Conservation (phyloP, 2,888 invertebrate species). For the Trichopoda pennipes region DNA sequence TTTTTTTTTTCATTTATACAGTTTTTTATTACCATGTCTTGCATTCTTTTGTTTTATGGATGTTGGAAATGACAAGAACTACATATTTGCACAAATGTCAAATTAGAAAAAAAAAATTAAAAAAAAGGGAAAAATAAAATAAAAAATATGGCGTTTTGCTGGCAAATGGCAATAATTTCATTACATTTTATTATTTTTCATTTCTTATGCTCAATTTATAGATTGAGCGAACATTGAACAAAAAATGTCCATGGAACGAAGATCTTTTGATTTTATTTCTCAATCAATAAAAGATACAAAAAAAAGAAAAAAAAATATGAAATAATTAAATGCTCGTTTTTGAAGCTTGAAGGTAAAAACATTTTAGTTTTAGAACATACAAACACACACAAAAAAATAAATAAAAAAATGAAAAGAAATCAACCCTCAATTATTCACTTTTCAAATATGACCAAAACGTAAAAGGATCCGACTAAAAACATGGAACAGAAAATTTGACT, state of each 20-base stretch:
- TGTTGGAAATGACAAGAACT: conserved; percentile 22
- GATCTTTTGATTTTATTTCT: conserved; percentile 34
- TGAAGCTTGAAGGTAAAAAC: conserved; percentile 27
- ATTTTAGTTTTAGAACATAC: conserved; percentile 15
- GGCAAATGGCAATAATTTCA: conserved; percentile 64
- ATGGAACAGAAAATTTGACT: conserved; percentile 4
- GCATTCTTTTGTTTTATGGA: conserved; percentile 49
- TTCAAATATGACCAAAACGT: conserved; percentile 29
- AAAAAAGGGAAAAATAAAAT: conserved; percentile 20
- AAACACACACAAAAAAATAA: not conserved
- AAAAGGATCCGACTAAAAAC: conserved; percentile 14
- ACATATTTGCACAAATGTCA: conserved; percentile 2
- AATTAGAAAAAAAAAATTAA: not conserved
- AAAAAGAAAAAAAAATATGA: conserved; percentile 1
- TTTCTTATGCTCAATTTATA: conserved; percentile 39
- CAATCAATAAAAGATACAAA: conserved; percentile 36
- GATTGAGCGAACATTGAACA: conserved; percentile 31
- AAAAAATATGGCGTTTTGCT: conserved; percentile 43
- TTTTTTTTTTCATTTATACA: conserved; percentile 14
- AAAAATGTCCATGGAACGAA: not conserved
- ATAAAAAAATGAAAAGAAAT: not conserved
- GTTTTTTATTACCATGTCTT: conserved; percentile 30
- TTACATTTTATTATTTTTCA: conserved; percentile 57
- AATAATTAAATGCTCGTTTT: conserved; percentile 63
- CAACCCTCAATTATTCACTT: conserved; percentile 30